Evolutionary conservation across 2,113 vertebrate genomes (phyloP), one percentile per base, ranked within the genome.

Genomic region (Limanda limanda): DNA sequence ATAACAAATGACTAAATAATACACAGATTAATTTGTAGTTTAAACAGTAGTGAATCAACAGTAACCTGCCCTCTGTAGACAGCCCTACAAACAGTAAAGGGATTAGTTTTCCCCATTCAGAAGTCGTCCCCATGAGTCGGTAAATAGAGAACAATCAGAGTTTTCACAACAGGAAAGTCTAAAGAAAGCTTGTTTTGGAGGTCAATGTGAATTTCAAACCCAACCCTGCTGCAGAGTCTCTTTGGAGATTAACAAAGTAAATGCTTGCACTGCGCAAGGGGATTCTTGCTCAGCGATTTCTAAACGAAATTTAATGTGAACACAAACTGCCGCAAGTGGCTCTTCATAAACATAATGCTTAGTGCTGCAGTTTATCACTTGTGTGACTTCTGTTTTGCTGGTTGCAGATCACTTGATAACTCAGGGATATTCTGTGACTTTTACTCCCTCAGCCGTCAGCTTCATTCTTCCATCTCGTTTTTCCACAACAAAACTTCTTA

Each of bases 281-380:
- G 69, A 82, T 69, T 62, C 58, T 69, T 51, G 57, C 72, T 75
- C 80, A 74, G 86, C 69, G 21, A 11, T 35, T 61, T 81, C 60
- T 57, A 9, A 77, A 79, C 71, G 17, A 63, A 74, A 63, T 55
- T 4, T 58, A 66, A 71, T 37, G 25, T 48, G 35, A 74, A 76
- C 48, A 62, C 60, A 59, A 74, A 68, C 37, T 54, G 63, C 71
- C 25, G 40, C 13, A 58, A 66, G 52, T 70, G 21, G 42, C 51
- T 56, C 18, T 25, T 14, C 40, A 52, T 62, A 60, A 80, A 24
- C 13, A 47, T 42, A 66, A 74, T 23, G 54, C 57, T 81, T 48
- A 40, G 21, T 20, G 14, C 63, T 21, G 60, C 37, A 4, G 10
- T 69, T 56, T 68, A 72, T 61, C 15, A 5, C 23, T 13, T 17